Base-by-base conservation (phyloP, 2,797 vertebrate genomes). In the Mus caroli region DNA sequence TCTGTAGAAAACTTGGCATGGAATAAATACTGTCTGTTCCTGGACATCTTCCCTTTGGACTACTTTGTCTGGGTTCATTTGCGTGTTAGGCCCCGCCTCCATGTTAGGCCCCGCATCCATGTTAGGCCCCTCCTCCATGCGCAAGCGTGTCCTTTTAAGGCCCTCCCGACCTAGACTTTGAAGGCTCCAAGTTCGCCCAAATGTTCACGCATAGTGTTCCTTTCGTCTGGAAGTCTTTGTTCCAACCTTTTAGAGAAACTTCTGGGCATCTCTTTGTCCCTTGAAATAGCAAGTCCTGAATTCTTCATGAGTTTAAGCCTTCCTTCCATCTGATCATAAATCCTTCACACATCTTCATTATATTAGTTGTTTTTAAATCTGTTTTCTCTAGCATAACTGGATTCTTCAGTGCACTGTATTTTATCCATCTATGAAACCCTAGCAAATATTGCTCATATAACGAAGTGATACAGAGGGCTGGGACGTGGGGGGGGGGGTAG, bases 301-400 rank as follows among this genome's bases (percentile, higher is more conserved):
- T 89, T 89, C 83, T 31, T 91, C 58, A 9, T 28, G 19, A 86
- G 34, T 77, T 79, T 86, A 90, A 88, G 40, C 37, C 93, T 95
- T 91, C n/a, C 28, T 82, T 79, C 12, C 80, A 8, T 46, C 26
- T 17, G 77, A 79, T 40, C 71, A 46, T 37, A 56, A 84, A 75
- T 56, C 71, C 69, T 67, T 76, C 40, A 40, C 22, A n/a, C 2
- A 40, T 1, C 54, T 31, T 54, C 80, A 56, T 69, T 6, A 14
- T 56, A 37, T 34, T 83, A 43, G 24, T 13, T 34, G 73, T 75
- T 82, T 73, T 89, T 83, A 64, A 88, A 31, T 82, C 43, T 89
- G 6, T 71, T 3, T 73, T 79, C n/a, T 24, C 4, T 58, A 86
- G 73, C 4, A 14, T 46, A 40, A 20, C 22, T 85, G 79, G n/a